Percentiles rank a stretch among this genome's conserved stretches.
Conservation (phyloP, 2,797 vertebrate genomes). For the Intellagama lesueurii region DNA sequence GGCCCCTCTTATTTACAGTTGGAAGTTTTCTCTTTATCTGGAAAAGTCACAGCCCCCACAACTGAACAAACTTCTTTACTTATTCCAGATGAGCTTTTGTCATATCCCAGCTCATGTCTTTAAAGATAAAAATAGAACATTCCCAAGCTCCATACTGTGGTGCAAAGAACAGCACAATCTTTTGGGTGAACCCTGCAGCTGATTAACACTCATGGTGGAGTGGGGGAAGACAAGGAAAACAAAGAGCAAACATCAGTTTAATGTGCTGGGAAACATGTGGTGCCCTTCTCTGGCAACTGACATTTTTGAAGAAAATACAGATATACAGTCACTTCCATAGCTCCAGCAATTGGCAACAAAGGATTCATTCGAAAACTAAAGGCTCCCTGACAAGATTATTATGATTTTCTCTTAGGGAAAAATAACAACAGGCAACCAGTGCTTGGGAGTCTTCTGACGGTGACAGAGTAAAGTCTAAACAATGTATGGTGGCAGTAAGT, state of each 20-base stretch:
- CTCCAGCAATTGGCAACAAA: conserved; percentile 6
- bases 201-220: conserved; percentile 24
- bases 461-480: not conserved
- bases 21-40: conserved; percentile 9
- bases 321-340: not conserved
- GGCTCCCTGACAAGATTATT: not conserved
- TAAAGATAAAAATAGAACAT: conserved; percentile 39
- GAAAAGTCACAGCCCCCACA: conserved; percentile 24
- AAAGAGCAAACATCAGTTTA: conserved; percentile 36
- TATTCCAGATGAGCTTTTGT: conserved; percentile 20
- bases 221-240: not conserved
- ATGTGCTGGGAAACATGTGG: conserved; percentile 42
- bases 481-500: not conserved
- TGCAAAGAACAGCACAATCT: conserved; percentile 29
- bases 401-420: not conserved
- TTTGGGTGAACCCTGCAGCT: conserved; percentile 27
- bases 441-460: not conserved
- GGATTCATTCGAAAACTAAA: not conserved
- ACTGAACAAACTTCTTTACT: conserved; percentile 6
- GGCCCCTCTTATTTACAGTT: not conserved
- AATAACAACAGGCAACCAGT: not conserved
- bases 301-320: conserved; percentile 21
- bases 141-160: conserved; percentile 7
- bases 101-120: conserved; percentile 3
- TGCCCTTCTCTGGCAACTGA: conserved; percentile 18